phyloP scores from a whole-genome alignment of 1,140 invertebrate genomes.

The Caenorhabditis brenneri region DNA sequence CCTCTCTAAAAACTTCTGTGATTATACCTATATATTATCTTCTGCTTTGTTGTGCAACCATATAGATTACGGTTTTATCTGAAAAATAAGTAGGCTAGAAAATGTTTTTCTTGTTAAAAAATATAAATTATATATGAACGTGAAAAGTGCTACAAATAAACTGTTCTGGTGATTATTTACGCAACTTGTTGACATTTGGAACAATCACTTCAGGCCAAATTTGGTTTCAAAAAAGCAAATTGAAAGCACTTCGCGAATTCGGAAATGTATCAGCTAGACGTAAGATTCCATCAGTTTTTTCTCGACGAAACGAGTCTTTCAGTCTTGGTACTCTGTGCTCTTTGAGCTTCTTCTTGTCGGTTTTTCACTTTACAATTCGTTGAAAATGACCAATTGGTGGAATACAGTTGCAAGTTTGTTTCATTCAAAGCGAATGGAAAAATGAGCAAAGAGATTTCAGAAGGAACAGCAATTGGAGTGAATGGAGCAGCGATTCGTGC shows the following conservation, averaged over 20 bases:
- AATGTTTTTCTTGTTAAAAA: neutral
- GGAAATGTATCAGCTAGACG: constrained; percentile 22
- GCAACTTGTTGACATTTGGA: neutral
- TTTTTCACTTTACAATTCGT: constrained; percentile 27
- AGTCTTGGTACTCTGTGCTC: constrained; percentile 30
- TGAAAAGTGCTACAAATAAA: neutral
- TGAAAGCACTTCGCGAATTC: neutral
- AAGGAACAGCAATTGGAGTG: constrained; percentile 3
- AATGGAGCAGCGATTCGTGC: neutral
- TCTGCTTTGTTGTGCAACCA: constrained; percentile 29
- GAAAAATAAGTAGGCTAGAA: constrained; percentile 13
- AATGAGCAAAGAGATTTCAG: neutral
- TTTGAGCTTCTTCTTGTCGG: constrained; percentile 31
- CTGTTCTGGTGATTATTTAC: neutral
- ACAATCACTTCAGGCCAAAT: no score
- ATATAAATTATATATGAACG: constrained; percentile 4
- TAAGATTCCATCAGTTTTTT: no score
- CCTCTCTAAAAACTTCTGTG: constrained; percentile 36
- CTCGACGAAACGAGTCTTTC: no score
- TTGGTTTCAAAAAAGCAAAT: no score
- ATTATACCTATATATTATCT: neutral
- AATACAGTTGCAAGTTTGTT: no score
- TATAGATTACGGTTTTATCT: constrained; percentile 31
- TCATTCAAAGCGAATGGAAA: no score
- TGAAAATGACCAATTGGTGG: constrained; percentile 13